These are phyloP conservation scores for Oncorhynchus mykiss DNA, from an alignment of 2,113 vertebrate species.

Conservation along the genomic window DNA sequence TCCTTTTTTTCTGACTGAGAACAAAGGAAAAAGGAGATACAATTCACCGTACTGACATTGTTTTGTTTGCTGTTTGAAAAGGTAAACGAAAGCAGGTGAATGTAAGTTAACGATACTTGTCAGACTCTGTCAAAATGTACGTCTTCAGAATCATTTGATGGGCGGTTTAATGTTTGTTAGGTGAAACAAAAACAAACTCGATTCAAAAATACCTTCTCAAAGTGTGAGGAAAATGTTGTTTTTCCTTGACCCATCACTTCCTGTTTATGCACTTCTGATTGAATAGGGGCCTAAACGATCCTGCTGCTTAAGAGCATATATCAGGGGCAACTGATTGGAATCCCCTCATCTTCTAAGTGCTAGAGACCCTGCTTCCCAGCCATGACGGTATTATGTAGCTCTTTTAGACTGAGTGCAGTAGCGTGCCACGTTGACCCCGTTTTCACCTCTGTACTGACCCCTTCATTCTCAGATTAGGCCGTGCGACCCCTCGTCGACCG, in stretches of 20 bases:
- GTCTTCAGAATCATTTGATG: constrained; percentile 9
- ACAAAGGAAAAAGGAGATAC: constrained; percentile 47
- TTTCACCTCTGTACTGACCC: constrained; percentile 56
- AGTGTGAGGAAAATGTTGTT: neutral
- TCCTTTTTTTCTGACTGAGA: constrained; percentile 51
- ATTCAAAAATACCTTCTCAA: no score
- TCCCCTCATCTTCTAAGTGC: neutral
- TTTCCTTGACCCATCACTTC: neutral
- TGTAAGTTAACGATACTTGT: constrained; percentile 2
- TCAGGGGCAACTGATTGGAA: constrained; percentile 5
- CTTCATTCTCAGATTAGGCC: constrained; percentile 60
- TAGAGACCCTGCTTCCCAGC: neutral
- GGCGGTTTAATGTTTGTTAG: neutral
- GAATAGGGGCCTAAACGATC: neutral
- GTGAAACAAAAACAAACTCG: neutral
- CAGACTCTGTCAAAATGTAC: no score
- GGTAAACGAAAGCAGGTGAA: neutral
- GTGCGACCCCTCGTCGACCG: constrained; percentile 59
- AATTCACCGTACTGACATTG: constrained; percentile 37
- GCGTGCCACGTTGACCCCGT: constrained; percentile 3
- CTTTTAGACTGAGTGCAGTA: constrained; percentile 36
- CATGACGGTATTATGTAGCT: constrained; percentile 7
- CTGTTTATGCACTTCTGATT: neutral
- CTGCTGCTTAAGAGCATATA: constrained; percentile 1
- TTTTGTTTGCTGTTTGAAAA: constrained; percentile 7